Evolutionary conservation across 37 sponge, comb jelly and placozoan species (phyloP).

Genomic region (Chondrilla cf. caribensis): DNA sequence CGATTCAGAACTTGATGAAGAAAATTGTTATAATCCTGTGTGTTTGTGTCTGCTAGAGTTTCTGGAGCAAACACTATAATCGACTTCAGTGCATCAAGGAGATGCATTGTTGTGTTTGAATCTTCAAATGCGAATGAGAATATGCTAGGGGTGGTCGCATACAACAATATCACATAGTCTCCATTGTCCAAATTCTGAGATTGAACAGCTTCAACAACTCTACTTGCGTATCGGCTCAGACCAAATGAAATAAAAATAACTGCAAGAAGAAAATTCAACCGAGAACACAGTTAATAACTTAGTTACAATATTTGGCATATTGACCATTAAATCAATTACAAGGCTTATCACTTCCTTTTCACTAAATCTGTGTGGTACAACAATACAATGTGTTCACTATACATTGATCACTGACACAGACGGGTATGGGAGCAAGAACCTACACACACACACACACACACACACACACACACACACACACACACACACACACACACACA

Average conservation of each 20-base stretch:
- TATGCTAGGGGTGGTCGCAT: background rate
- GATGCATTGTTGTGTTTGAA: background rate
- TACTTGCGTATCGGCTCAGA: background rate
- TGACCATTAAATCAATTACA: too few relatives aligned
- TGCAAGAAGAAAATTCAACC: background rate
- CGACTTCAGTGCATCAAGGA: background rate
- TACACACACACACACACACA: too few relatives aligned
- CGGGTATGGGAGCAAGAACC: too few relatives aligned
- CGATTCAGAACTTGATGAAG: background rate
- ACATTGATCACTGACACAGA: too few relatives aligned
- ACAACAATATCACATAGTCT: background rate
- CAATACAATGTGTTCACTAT: too few relatives aligned
- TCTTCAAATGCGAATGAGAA: background rate
- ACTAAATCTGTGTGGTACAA: too few relatives aligned
- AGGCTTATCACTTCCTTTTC: too few relatives aligned
- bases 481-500: too few relatives aligned
- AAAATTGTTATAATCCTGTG: background rate
- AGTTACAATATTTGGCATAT: too few relatives aligned
- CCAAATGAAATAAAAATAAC: background rate
- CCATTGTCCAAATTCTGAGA: constrained; percentile 1
- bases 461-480: too few relatives aligned
- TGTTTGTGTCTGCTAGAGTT: background rate
- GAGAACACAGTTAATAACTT: too few relatives aligned
- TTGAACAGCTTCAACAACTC: background rate
- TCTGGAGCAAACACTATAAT: background rate